Evolutionary conservation across 1,140 invertebrate species (phyloP), one percentile per base, ranked within the genome.

Genomic region (Drosophila auraria): DNA sequence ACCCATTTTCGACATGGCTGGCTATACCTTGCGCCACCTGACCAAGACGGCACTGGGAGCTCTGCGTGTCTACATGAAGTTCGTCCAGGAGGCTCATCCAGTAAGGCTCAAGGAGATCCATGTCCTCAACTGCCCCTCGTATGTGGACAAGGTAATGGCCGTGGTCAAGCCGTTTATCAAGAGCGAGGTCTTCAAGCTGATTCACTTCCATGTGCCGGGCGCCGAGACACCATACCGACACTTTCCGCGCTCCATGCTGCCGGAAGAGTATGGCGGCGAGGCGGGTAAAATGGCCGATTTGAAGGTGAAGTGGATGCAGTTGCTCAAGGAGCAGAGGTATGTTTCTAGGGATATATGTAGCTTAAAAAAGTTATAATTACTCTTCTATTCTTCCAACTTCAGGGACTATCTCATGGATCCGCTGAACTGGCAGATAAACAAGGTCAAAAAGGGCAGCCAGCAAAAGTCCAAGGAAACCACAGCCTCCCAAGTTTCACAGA

Each of bases 31-130:
- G 36, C 95, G 94, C 36, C 96, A 96, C 74, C 91, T 96, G 15
- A 93, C 94, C 4, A 95, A 95, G 91, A 92, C 96, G 11, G 95
- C 95, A 54, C 91, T 96, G n/a, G 94, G 94, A 0, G 94, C 95
- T 25, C 81, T 96, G 12, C 94, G 95, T 40, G 95, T 95, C 83
- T 96, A 96, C 83, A 96, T 96, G 94, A 93, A 96, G 64, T 96
- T 96, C 64, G 94, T 95, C 50, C 94, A 97, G 95, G 96, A 97
- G 93, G 96, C 96, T 2, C 96, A 96, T 87, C 96, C 96, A 2
- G 94, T 96, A 44, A 94, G 96, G 56, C 94, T 97, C 63, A 96
- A 96, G 90, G 95, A 95, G 70, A 95, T 97, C 23, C 96, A 97
- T 93, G 95, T 97, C 33, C 94, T 96, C 49, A 96, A 96, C 80